Percentiles rank a stretch among this genome's conserved stretches.
Conservation (phyloP, 2,797 vertebrate species). For the Apogon hyalosoma region DNA sequence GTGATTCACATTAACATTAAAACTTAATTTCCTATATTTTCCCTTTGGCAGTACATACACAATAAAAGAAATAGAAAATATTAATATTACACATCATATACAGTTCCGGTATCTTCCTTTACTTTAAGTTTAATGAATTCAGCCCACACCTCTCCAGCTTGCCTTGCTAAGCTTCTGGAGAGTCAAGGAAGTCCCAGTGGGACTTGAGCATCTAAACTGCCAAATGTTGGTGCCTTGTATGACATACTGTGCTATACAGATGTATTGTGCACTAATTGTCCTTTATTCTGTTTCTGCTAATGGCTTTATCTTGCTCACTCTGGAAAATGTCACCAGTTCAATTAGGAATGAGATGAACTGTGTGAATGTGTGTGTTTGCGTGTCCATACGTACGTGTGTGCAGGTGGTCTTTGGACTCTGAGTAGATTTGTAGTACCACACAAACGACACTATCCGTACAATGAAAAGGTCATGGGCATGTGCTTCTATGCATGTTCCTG, state of each 20-base stretch:
- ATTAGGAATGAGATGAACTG: constrained; percentile 54
- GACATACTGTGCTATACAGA: constrained; percentile 42
- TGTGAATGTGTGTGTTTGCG: constrained; percentile 5
- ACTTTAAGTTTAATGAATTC: constrained; percentile 27
- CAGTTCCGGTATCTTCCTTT: not conserved
- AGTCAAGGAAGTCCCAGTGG: constrained; percentile 22
- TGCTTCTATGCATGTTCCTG: constrained; percentile 1
- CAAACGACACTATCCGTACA: constrained; percentile 43
- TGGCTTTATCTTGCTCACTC: constrained; percentile 66
- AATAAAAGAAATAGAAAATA: too few species aligned
- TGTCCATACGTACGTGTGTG: constrained; percentile 4
- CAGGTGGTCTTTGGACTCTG: constrained; percentile 53
- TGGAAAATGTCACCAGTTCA: constrained; percentile 63
- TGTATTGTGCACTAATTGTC: constrained; percentile 62
- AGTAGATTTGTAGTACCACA: constrained; percentile 57
- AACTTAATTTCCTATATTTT: too few species aligned
- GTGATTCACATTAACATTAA: too few species aligned
- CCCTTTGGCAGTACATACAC: too few species aligned
- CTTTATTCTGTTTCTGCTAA: constrained; percentile 64
- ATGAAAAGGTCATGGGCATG: constrained; percentile 55
- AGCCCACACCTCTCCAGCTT: constrained; percentile 8
- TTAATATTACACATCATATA: not conserved
- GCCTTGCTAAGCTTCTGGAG: constrained; percentile 35
- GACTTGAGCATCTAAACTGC: constrained; percentile 16
- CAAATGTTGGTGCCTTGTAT: constrained; percentile 40